Percentiles rank a stretch among this genome's conserved stretches.
Evolutionary conservation across 2,113 vertebrate genomes (phyloP).

Genomic region (Labeo rohita): DNA sequence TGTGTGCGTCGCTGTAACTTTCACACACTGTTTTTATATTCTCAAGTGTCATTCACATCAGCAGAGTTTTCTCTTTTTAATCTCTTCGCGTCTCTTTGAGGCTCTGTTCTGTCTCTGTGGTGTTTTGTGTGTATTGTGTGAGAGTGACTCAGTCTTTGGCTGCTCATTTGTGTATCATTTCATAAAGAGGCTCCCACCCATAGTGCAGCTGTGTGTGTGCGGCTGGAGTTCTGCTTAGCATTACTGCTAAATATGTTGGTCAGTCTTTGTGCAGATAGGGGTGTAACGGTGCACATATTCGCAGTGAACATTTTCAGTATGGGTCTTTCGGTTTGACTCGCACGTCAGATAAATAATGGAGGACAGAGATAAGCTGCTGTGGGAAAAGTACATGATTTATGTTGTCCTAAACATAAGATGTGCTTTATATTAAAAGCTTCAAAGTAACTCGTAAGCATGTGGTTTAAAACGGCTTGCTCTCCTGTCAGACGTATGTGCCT

Average conservation of each 20-base stretch:
- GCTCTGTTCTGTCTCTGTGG: neutral
- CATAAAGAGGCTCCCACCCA: constrained; percentile 64
- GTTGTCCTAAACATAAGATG: neutral
- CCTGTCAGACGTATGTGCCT: neutral
- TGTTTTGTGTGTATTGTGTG: constrained; percentile 48
- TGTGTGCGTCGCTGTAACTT: neutral
- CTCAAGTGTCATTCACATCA: neutral
- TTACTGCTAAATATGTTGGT: constrained; percentile 4
- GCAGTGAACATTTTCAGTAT: neutral
- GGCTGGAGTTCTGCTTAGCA: neutral
- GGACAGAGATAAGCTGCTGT: neutral
- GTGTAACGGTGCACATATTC: neutral
- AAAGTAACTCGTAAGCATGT: neutral
- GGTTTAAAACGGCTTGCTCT: neutral
- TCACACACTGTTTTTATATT: neutral
- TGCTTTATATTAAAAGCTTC: neutral
- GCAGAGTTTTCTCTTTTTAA: neutral
- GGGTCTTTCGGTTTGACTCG: neutral
- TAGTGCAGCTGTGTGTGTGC: constrained; percentile 66
- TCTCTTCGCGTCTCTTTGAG: neutral
- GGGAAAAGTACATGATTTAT: neutral
- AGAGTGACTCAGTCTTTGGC: constrained; percentile 76
- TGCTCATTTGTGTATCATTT: constrained; percentile 65
- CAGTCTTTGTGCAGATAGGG: neutral
- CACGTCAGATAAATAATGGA: neutral